Evolutionary conservation across 2,797 vertebrate species (phyloP), one percentile per base, ranked within the genome.

Genomic region (Hoplostethus mediterraneus): DNA sequence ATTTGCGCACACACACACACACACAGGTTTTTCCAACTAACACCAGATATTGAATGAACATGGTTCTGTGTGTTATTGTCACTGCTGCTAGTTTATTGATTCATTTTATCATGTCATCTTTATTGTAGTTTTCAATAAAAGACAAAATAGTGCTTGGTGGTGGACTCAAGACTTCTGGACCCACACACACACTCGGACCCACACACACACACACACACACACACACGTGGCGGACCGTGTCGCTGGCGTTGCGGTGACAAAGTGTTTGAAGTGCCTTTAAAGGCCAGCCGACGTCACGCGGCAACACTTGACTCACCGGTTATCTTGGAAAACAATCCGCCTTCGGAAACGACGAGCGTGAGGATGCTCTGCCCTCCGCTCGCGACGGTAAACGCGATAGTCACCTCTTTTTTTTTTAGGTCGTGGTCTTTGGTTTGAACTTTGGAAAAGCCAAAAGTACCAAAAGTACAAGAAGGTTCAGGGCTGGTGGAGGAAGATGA

Each of bases 261-360:
- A 83, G 77, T 63, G 75, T 80, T 76, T 56, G 44, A 71, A 79
- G 64, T 54, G 81, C 38, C 72, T 83, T 80, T 62, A 80, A 83
- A 85, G 74, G 81, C 74, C 78, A 66, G 60, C 63, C 62, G 68
- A 86, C 72, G 74, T 71, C 56, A 57, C 49, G 74, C 52, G 45
- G 63, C 7, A 49, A 13, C 1, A 31, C 40, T 38, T 63, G 45
- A 77, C 63, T 78, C 12, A 11, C 11, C 71, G 62, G 40, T 68
- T 67, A 21, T 71, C 54, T 54, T 45, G 51, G 49, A 81, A 71
- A 76, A 80, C 66, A 77, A 74, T 79, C 67, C 51, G 65, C 63
- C 38, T 52, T 58, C 64, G 36, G 40, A 77, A 67, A 63, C 25
- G 17, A 52, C 28, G 58, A 68, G 38, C 28, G n/a, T 12, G 28